Base-by-base conservation (phyloP, 2,888 invertebrate species). In the Proisotoma minuta region DNA sequence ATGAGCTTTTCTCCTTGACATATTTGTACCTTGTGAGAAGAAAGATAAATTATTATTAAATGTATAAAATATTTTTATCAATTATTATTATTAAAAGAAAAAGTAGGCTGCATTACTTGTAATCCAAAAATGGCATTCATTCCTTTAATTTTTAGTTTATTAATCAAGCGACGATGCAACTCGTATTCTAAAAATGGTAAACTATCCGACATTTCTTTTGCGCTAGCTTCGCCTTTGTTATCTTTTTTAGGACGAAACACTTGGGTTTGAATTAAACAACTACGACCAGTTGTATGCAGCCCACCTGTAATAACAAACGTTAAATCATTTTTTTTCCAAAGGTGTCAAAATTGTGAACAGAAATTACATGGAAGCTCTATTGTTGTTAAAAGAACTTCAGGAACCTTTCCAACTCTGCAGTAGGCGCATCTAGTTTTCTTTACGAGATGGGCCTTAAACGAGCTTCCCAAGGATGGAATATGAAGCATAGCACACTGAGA, bases 101-200 rank as follows among this genome's bases (percentile, higher is more conserved):
- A 27, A 5, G 15, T 53, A 27, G 34, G 10, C n/a, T n/a, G n/a
- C n/a, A 8, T 34, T 65, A 84, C 82, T 76, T 86, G 87, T 5
- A 97, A 81, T 0, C 91, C 90, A 79, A 96, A 96, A 58, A 96
- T 81, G 3, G 93, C 89, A 80, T 97, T 98, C 85, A 96, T 95
- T 5, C 94, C 95, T 78, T 91, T 91, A 69, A 95, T 89, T 78
- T 90, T 86, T 2, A 97, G 80, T 77, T 95, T 96, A 76, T 92
- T 93, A 1, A 95, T 83, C 39, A 97, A 80, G 71, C 95, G 84
- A 64, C 91, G 86, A 78, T 98, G 95, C 51, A 98, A 81, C 77
- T 98, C 96, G 77, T 96, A 97, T 78, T 98, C 97, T 59, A 97
- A 79, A 80, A 97, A 97, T 0, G 97, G 97, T 59, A 97, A 81